Evolutionary conservation across 2,888 invertebrate genomes (phyloP), one percentile per base, ranked within the genome.

Genomic region (Yponomeuta sedellus): DNA sequence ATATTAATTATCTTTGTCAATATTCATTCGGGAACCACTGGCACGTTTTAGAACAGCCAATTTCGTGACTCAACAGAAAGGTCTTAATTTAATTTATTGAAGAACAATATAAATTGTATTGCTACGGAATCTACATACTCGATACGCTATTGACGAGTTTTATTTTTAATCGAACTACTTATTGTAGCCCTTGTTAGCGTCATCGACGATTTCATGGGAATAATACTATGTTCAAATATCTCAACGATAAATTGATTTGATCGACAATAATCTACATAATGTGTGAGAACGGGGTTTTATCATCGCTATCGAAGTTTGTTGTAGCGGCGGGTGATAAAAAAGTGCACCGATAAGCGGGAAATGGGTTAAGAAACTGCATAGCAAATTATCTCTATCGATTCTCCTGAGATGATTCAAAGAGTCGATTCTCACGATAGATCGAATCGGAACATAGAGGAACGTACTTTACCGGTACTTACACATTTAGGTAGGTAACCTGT

Each of bases 81-180:
- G n/a, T n/a, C n/a, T n/a, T n/a, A n/a, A n/a, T n/a, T n/a, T n/a
- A n/a, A n/a, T n/a, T n/a, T n/a, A n/a, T n/a, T n/a, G n/a, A n/a
- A n/a, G n/a, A n/a, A 16, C 16, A 10, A 1, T 28, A 28, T 28
- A 4, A 4, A 4, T 34, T 6, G 34, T 5, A 8, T 34, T 34
- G 5, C 6, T 34, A 8, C 34, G 34, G 34, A 34, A 34, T 8
- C 34, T 34, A 5, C 6, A 34, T 34, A 34, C 10, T 34, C 34
- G 1, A 34, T 34, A 34, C 34, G 34, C 6, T 34, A 0, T 34
- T 34, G 34, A 34, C 34, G 34, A 34, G 34, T 8, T 52, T 52
- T 52, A 52, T 52, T 52, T 52, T 52, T 52, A 52, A 52, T 52
- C 44, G 44, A 16, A 52, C 44, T 52, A 52, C 44, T 52, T 52